Base-by-base conservation (phyloP, 2,888 invertebrate species). In the Criorhina ranunculi region DNA sequence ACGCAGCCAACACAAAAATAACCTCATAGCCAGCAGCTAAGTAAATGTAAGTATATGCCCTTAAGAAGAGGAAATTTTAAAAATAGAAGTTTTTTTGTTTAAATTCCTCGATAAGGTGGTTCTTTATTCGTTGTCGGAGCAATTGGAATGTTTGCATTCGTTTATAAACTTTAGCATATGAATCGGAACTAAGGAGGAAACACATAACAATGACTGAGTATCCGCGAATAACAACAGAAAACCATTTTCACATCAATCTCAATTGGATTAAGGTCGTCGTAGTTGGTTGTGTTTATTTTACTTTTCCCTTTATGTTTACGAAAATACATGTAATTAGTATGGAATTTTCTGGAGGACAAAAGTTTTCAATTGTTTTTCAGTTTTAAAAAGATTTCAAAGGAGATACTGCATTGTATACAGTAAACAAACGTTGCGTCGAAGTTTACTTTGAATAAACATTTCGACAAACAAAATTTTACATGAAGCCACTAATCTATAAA, bases 241-340 rank as follows among this genome's bases (percentile, higher is more conserved):
- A 67, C 42, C 60, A 37, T 49, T 72, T 70, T 37, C 19, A 51
- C 49, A 69, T 64, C 53, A 60, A 77, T 69, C 77, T 59, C 42
- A 40, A 67, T 17, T 77, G 44, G 59, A 77, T 69, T 69, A 77
- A 77, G 77, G 67, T 67, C 77, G 35, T 59, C 31, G 37, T 37
- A 19, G 51, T 24, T 31, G 7, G 37, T 17, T 12, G 17, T 66
- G 31, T 66, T 66, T 57, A 24, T 51, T 59, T 51, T 44, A 5
- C 3, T 24, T 35, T 33, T 35, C 42, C 44, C 42, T 49, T 66
- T 33, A 12, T 33, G 44, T 49, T 76, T 76, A 76, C 46, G 29
- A 31, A 31, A 31, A n/a, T n/a, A n/a, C n/a, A n/a, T n/a, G 59
- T 40, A 59, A 76, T 76, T 67, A 40, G 24, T 6, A 19, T 24